Conservation (phyloP, 1,140 invertebrate species). For the Paralvinella palmiformis region DNA sequence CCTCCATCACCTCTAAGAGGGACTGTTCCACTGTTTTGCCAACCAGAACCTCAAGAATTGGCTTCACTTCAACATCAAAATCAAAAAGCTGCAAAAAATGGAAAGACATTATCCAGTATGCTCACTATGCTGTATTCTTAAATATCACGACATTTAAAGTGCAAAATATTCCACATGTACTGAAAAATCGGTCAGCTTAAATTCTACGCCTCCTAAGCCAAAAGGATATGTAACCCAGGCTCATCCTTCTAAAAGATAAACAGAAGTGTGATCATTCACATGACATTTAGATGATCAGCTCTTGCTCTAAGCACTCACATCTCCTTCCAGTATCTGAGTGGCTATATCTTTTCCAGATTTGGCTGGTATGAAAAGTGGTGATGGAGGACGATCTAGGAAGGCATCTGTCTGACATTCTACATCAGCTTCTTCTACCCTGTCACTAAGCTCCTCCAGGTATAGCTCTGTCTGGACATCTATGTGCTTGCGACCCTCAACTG, state of each 20-base stretch:
- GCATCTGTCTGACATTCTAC: constrained; percentile 79
- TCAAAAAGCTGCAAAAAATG: constrained; percentile 57
- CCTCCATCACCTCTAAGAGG: constrained; percentile 64
- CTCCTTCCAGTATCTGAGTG: constrained; percentile 81
- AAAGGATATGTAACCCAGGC: too few species aligned
- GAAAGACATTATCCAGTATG: too few species aligned
- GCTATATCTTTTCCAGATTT: constrained; percentile 70
- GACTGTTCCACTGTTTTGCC: constrained; percentile 82
- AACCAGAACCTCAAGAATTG: constrained; percentile 78
- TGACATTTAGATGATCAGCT: too few species aligned
- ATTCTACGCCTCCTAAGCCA: too few species aligned
- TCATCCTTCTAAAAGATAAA: too few species aligned
- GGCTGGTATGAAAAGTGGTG: constrained; percentile 66
- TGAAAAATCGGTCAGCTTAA: too few species aligned
- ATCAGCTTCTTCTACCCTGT: constrained; percentile 58
- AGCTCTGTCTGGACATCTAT: constrained; percentile 79
- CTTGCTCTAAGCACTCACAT: constrained; percentile 58
- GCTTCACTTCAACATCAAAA: constrained; percentile 81
- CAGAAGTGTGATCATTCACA: too few species aligned
- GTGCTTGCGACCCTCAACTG: constrained; percentile 70
- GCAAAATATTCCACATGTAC: too few species aligned
- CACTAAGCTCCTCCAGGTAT: constrained; percentile 73
- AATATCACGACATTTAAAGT: too few species aligned
- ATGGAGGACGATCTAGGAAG: constrained; percentile 68
- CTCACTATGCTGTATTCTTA: too few species aligned